These are phyloP conservation scores for Stramonita haemastoma DNA, from an alignment of 2,888 invertebrate species.

Conservation along the genomic window DNA sequence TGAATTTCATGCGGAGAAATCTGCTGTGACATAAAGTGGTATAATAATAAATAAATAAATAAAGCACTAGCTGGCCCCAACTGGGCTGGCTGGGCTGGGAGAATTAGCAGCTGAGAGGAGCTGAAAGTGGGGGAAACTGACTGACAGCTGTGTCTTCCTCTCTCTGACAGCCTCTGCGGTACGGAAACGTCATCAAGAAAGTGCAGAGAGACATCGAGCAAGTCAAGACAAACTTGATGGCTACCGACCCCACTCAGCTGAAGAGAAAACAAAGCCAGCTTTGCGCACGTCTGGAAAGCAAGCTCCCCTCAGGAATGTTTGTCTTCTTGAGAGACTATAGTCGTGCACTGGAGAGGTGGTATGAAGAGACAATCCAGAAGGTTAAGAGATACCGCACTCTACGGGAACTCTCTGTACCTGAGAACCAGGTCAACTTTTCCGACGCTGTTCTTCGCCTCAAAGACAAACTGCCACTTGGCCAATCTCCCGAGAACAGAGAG, in stretches of 20 bases:
- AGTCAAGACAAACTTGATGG: conserved; percentile 57
- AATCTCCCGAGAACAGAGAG: neutral
- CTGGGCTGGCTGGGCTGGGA: too few relatives aligned
- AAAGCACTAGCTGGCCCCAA: too few relatives aligned
- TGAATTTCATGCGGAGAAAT: too few relatives aligned
- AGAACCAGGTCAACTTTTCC: conserved; percentile 29
- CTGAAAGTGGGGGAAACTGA: too few relatives aligned
- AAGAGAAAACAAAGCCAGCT: neutral
- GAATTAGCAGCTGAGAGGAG: too few relatives aligned
- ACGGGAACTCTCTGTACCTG: neutral
- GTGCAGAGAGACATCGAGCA: conserved; percentile 72
- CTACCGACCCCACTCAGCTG: neutral
- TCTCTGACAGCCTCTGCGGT: conserved; percentile 80
- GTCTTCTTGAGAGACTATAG: neutral
- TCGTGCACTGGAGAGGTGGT: too few relatives aligned
- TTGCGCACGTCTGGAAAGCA: neutral
- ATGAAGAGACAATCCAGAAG: neutral
- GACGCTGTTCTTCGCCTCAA: neutral
- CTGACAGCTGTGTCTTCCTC: too few relatives aligned
- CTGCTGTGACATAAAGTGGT: too few relatives aligned
- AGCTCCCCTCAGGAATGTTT: neutral
- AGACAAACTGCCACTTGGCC: neutral
- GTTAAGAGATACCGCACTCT: neutral
- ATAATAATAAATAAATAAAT: too few relatives aligned
- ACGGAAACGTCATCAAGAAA: conserved; percentile 80